Evolutionary conservation across 2,113 vertebrate genomes (phyloP).

Genomic region (Epinephelus fuscoguttatus): DNA sequence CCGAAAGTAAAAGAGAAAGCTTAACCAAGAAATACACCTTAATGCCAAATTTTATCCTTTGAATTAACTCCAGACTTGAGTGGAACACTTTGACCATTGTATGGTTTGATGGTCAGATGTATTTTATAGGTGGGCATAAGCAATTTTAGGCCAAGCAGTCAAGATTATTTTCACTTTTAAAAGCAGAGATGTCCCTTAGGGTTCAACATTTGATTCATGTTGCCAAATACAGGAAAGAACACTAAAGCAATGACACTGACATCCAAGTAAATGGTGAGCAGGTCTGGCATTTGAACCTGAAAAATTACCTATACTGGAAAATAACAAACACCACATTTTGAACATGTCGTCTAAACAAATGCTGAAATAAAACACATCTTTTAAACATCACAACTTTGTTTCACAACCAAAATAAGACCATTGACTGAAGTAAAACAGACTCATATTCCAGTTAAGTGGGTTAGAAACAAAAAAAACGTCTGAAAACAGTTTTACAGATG

Average conservation of each 20-base stretch:
- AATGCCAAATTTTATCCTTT: conserved; percentile 58
- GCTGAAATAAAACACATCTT: conserved; percentile 53
- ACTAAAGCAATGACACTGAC: conserved; percentile 43
- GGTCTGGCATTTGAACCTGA: conserved; percentile 18
- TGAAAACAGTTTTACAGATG: conserved; percentile 41
- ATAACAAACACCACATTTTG: conserved; percentile 48
- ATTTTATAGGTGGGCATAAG: conserved; percentile 11
- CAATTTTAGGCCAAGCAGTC: conserved; percentile 36
- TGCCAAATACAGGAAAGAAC: conserved; percentile 52
- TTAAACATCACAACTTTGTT: conserved; percentile 63
- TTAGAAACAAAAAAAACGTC: conserved; percentile 19
- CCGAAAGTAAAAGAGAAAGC: conserved; percentile 66
- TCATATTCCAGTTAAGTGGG: conserved; percentile 66
- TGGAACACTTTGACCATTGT: conserved; percentile 23
- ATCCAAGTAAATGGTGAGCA: conserved; percentile 52
- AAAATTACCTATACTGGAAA: conserved; percentile 38
- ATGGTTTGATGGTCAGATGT: conserved; percentile 17
- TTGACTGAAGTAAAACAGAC: conserved; percentile 44
- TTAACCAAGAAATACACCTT: conserved; percentile 62
- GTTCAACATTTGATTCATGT: conserved; percentile 32
- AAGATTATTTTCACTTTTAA: conserved; percentile 2
- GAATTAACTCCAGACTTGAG: conserved; percentile 37
- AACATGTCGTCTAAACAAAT: conserved; percentile 55
- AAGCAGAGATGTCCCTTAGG: conserved; percentile 26
- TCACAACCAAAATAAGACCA: conserved; percentile 65